Conservation (phyloP, 2,113 vertebrate genomes). For the Oreochromis spilurus region DNA sequence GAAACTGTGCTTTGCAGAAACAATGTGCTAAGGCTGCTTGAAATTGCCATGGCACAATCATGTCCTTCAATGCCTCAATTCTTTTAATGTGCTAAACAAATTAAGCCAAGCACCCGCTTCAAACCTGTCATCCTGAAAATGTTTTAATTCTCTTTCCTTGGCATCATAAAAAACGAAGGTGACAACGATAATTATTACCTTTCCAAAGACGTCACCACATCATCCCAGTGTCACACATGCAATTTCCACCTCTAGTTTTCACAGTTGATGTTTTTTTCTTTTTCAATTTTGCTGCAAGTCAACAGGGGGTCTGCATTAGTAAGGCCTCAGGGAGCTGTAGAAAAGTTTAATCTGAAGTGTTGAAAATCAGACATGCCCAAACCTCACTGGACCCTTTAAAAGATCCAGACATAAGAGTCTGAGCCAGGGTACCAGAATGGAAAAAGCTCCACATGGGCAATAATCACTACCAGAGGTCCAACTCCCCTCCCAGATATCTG, state of each 20-base stretch:
- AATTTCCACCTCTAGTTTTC: conserved; percentile 39
- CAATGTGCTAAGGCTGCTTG: conserved; percentile 6
- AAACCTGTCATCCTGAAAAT: conserved; percentile 28
- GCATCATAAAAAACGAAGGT: conserved; percentile 28
- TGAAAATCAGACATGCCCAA: conserved; percentile 56
- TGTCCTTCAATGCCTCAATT: background rate
- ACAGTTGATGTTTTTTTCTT: background rate
- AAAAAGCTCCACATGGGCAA: conserved; percentile 40
- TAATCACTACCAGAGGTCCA: conserved; percentile 51
- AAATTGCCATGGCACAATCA: conserved; percentile 13
- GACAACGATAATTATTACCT: conserved; percentile 26
- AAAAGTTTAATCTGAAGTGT: conserved; percentile 55
- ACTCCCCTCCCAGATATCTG: conserved; percentile 29
- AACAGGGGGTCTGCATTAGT: conserved; percentile 49
- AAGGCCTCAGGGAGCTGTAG: conserved; percentile 40
- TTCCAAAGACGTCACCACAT: conserved; percentile 52
- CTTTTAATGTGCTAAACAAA: conserved; percentile 34
- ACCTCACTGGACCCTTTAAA: conserved; percentile 52
- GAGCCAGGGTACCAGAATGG: conserved; percentile 46
- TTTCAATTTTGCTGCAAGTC: conserved; percentile 43
- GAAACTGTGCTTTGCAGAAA: background rate
- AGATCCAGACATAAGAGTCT: conserved; percentile 36
- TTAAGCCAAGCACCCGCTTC: conserved; percentile 35
- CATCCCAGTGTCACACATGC: conserved; percentile 28
- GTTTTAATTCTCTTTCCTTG: conserved; percentile 33